Conservation (phyloP, 2,888 invertebrate species). For the Hyposoter didymator region DNA sequence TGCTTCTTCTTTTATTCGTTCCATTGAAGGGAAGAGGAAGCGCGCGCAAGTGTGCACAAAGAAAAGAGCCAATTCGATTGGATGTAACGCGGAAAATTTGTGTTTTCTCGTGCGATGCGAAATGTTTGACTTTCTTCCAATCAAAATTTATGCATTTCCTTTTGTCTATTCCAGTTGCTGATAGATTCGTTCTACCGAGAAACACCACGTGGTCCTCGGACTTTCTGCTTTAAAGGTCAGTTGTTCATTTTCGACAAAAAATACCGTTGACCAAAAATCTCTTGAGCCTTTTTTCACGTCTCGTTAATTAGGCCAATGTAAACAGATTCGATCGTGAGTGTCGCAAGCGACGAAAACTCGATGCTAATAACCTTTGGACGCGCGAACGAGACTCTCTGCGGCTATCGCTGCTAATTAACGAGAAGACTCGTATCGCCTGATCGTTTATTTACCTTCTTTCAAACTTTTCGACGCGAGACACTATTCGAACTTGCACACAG, state of each 20-base stretch:
- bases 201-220: neutral
- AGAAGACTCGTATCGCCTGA: neutral
- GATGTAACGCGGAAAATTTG: neutral
- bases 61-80: neutral
- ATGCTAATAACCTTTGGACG: constrained; percentile 3
- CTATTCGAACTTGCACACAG: neutral
- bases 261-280: neutral
- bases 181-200: neutral
- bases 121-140: neutral
- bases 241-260: neutral
- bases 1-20: neutral
- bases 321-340: neutral
- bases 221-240: neutral
- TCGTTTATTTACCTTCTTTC: neutral
- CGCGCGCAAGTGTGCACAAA: neutral
- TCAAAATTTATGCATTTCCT: neutral
- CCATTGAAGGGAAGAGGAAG: neutral
- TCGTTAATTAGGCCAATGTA: constrained; percentile 9
- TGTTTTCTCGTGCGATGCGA: neutral
- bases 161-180: neutral
- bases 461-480: neutral
- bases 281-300: neutral
- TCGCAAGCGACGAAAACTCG: neutral
- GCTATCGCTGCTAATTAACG: constrained; percentile 9
- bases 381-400: neutral